Percentiles rank a stretch among this genome's conserved stretches.
Conservation (phyloP, 2,113 vertebrate species). For the Ictidomys tridecemlineatus region DNA sequence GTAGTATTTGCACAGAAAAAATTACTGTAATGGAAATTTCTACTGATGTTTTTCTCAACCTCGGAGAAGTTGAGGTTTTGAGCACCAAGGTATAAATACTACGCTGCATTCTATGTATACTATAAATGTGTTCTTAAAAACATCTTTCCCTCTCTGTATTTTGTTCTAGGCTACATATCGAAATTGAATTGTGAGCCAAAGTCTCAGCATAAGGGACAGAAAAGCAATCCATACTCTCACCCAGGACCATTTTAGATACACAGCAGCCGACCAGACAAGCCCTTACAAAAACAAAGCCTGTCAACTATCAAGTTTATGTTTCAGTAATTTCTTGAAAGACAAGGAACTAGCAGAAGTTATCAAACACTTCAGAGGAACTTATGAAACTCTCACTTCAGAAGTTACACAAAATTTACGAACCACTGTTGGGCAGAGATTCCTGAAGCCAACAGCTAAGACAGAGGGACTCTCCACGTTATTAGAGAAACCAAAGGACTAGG, state of each 20-base stretch:
- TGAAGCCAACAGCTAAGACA: constrained; percentile 80
- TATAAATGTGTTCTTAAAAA: not conserved
- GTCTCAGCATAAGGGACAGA: constrained; percentile 94
- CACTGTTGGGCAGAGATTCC: constrained; percentile 46
- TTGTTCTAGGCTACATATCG: constrained; percentile 89
- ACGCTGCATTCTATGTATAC: not conserved
- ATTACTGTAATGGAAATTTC: not conserved
- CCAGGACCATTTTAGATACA: constrained; percentile 93
- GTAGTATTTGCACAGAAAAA: not conserved
- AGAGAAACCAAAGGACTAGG: constrained; percentile 85
- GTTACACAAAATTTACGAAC: constrained; percentile 80
- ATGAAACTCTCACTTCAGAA: constrained; percentile 77
- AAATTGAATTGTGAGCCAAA: constrained; percentile 91
- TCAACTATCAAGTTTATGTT: constrained; percentile 84
- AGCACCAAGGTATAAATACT: not conserved
- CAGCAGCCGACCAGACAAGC: constrained; percentile 73
- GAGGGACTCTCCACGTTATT: constrained; percentile 77
- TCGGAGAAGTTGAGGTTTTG: not conserved
- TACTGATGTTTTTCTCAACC: not conserved
- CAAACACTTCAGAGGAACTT: constrained; percentile 84
- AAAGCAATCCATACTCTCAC: constrained; percentile 89
- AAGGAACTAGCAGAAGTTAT: constrained; percentile 85
- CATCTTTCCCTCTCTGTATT: constrained; percentile 42
- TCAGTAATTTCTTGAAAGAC: constrained; percentile 86
- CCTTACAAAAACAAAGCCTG: constrained; percentile 83